Evolutionary conservation across 1,140 invertebrate genomes (phyloP).

Genomic region (Drosophila ficusphila): DNA sequence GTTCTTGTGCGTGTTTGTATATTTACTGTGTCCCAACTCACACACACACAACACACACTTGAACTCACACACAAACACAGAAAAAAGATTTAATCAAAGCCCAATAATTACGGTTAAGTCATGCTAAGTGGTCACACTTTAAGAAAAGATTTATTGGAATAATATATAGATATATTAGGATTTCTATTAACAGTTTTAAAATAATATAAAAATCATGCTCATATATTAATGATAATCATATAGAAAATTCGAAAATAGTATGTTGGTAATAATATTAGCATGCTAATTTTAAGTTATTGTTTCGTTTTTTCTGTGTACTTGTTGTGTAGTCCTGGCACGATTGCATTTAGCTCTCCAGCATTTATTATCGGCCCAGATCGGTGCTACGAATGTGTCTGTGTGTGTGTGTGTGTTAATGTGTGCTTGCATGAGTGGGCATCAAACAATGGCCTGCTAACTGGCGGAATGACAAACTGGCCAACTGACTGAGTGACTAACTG

Average conservation of each 20-base stretch:
- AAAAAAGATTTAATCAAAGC: conserved; percentile 29
- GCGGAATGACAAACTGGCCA: not conserved
- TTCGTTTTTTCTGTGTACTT: not conserved
- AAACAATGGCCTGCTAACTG: conserved; percentile 27
- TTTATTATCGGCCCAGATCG: conserved; percentile 50
- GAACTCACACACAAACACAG: not conserved
- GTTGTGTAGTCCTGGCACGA: conserved; percentile 30
- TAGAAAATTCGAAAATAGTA: too few relatives aligned
- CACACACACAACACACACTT: not conserved
- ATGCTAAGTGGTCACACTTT: conserved; percentile 2
- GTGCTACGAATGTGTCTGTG: conserved; percentile 7
- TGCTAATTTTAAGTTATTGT: not conserved
- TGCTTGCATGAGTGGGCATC: conserved; percentile 42
- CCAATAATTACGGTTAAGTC: conserved; percentile 24
- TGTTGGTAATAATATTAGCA: not conserved
- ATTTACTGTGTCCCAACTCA: conserved; percentile 23
- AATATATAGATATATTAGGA: too few relatives aligned
- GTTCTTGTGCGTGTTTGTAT: conserved; percentile 5
- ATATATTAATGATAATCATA: too few relatives aligned
- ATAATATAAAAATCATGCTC: too few relatives aligned
- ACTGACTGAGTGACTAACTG: conserved; percentile 16
- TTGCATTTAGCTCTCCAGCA: conserved; percentile 28
- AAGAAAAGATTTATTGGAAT: conserved; percentile 9
- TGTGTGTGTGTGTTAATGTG: conserved; percentile 19
- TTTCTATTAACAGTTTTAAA: too few relatives aligned